Evolutionary conservation across 2,113 vertebrate genomes (phyloP).

Genomic region (Myrmophylax atrothorax): DNA sequence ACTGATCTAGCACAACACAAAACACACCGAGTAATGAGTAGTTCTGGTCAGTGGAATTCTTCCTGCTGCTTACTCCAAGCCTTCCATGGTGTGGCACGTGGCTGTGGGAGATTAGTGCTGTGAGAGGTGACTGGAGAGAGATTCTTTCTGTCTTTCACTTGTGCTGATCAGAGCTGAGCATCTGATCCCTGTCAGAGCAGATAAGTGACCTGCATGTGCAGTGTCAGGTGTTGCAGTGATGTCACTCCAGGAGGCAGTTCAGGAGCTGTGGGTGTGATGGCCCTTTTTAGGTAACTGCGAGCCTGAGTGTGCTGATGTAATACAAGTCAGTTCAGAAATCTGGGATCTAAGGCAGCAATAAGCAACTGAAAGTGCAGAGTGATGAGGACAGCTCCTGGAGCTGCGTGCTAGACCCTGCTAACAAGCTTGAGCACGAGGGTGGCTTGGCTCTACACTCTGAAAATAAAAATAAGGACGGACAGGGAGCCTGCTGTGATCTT

Average conservation of each 20-base stretch:
- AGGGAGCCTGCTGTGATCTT: not conserved
- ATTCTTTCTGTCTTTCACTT: not conserved
- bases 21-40: not conserved
- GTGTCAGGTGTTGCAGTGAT: not conserved
- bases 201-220: accelerated
- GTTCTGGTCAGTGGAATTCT: not conserved
- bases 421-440: not conserved
- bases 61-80: not conserved
- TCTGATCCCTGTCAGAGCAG: not conserved
- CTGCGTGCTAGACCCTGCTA: not conserved
- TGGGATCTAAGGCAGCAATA: not conserved
- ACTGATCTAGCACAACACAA: not conserved
- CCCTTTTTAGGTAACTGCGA: not conserved
- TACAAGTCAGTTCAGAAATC: not conserved
- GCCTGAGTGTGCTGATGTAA: not conserved
- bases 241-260: not conserved
- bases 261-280: not conserved
- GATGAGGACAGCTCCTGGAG: not conserved
- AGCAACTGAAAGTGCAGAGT: not conserved
- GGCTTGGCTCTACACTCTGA: not conserved
- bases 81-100: accelerated
- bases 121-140: not conserved
- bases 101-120: not conserved
- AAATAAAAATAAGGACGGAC: not conserved
- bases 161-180: not conserved